These are phyloP conservation scores for Cotesia chilonis DNA, from an alignment of 1,140 invertebrate genomes.

Conservation along the genomic window DNA sequence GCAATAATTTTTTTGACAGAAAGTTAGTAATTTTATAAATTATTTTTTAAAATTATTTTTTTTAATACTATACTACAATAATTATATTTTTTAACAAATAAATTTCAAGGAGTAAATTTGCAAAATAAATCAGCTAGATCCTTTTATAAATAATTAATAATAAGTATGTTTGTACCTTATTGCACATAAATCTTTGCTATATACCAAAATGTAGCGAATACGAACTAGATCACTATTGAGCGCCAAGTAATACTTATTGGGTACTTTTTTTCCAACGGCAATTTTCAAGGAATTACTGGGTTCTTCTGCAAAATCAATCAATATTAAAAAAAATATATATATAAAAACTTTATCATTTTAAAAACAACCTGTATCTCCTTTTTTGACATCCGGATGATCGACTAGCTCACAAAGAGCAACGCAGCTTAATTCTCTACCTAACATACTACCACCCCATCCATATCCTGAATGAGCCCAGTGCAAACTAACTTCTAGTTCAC, in stretches of 20 bases:
- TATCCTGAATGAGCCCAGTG: slow-evolving; percentile 75
- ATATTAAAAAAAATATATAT: neutral
- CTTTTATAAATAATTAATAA: slow-evolving; percentile 11
- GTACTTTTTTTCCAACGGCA: slow-evolving; percentile 69
- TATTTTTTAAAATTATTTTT: no score
- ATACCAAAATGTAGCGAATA: slow-evolving; percentile 81
- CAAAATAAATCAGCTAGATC: neutral
- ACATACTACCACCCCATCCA: slow-evolving; percentile 76
- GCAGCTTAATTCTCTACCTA: slow-evolving; percentile 78
- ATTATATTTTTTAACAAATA: no score
- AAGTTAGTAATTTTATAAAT: no score
- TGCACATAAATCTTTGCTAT: slow-evolving; percentile 66
- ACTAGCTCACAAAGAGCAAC: slow-evolving; percentile 83
- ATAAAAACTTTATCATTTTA: neutral
- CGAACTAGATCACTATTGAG: slow-evolving; percentile 79
- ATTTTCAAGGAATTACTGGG: slow-evolving; percentile 57
- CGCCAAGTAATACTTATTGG: slow-evolving; percentile 78
- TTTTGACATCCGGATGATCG: slow-evolving; percentile 70
- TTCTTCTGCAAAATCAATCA: slow-evolving; percentile 47
- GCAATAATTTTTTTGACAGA: no score
- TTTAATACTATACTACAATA: no score
- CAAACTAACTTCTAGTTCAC: slow-evolving; percentile 75
- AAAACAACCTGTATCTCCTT: slow-evolving; percentile 54
- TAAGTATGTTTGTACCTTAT: slow-evolving; percentile 47
- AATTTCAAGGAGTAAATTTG: no score